Evolutionary conservation across 2,113 vertebrate species (phyloP).

Genomic region (Mugil cephalus): DNA sequence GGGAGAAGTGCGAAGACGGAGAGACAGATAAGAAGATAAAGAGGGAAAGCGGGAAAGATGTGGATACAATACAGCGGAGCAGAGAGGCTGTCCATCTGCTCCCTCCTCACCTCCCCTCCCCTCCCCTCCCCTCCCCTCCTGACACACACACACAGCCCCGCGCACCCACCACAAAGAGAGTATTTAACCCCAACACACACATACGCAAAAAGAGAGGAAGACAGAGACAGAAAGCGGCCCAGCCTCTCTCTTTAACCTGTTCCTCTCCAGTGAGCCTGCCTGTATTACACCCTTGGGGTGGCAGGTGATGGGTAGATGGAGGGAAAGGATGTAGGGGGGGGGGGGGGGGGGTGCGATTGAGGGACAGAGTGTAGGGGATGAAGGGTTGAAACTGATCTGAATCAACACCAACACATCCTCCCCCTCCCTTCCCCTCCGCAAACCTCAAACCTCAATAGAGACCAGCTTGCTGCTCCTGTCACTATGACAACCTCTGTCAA

Average conservation of each 20-base stretch:
- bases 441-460: slow-evolving; percentile 70
- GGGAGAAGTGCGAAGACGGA: slow-evolving; percentile 56
- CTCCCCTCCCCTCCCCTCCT: slow-evolving; percentile 77
- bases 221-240: slow-evolving; percentile 56
- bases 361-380: slow-evolving; percentile 57
- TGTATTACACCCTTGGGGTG: slow-evolving; percentile 76
- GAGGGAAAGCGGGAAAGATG: slow-evolving; percentile 60
- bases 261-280: slow-evolving; percentile 86
- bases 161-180: slow-evolving; percentile 88
- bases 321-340: slow-evolving; percentile 58
- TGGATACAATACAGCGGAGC: slow-evolving; percentile 84
- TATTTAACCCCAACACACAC: slow-evolving; percentile 93
- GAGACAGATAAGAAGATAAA: slow-evolving; percentile 78
- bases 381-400: slow-evolving; percentile 80
- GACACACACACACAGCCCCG: slow-evolving; percentile 70
- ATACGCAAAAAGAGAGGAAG: slow-evolving; percentile 44
- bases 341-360: slow-evolving; percentile 46
- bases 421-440: slow-evolving; percentile 35
- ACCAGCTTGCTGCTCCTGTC: slow-evolving; percentile 73
- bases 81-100: slow-evolving; percentile 90
- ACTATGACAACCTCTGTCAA: slow-evolving; percentile 83
- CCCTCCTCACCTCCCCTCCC: slow-evolving; percentile 85
- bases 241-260: slow-evolving; percentile 93
- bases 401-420: slow-evolving; percentile 74
- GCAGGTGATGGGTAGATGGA: slow-evolving; percentile 71